A percentile compares a stretch with the other conserved stretches of the same genome.
Evolutionary conservation across 2,888 invertebrate species (phyloP).

Genomic region (Ophion ellenae): DNA sequence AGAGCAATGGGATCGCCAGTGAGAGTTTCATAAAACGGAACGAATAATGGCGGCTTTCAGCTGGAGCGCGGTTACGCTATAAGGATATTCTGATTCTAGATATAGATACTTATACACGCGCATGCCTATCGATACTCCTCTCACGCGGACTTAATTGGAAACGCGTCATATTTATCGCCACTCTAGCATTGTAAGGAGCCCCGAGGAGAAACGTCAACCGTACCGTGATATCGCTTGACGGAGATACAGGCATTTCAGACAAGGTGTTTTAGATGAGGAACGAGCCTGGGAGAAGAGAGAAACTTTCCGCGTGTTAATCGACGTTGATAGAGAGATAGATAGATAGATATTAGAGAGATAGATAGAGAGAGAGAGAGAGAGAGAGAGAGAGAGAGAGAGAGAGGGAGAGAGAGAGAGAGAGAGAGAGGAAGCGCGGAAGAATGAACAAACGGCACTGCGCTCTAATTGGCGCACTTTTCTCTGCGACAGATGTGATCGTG

Average conservation of each 20-base stretch:
- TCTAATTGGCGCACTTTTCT: slow-evolving; percentile 70
- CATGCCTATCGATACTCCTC: background rate
- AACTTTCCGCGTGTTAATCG: no score
- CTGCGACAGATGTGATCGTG: slow-evolving; percentile 64
- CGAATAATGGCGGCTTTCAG: no score
- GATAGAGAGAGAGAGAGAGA: no score
- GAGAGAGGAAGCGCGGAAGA: background rate
- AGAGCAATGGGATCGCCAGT: no score
- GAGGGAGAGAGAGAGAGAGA: no score
- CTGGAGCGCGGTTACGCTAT: no score
- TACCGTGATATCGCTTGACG: background rate
- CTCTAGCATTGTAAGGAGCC: slow-evolving; percentile 67
- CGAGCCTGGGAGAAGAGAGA: background rate
- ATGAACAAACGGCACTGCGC: slow-evolving; percentile 29
- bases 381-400: no score
- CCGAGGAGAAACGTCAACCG: slow-evolving; percentile 70
- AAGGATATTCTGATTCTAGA: no score
- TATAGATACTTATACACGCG: background rate
- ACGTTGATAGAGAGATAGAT: no score
- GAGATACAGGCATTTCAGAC: slow-evolving; percentile 4
- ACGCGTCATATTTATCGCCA: slow-evolving; percentile 74
- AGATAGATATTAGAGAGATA: no score
- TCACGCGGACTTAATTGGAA: slow-evolving; percentile 75
- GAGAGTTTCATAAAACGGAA: no score
- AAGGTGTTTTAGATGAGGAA: slow-evolving; percentile 19